Conservation (phyloP, 37 sponge, comb jelly and placozoan species). For the Theonella swinhoei region DNA sequence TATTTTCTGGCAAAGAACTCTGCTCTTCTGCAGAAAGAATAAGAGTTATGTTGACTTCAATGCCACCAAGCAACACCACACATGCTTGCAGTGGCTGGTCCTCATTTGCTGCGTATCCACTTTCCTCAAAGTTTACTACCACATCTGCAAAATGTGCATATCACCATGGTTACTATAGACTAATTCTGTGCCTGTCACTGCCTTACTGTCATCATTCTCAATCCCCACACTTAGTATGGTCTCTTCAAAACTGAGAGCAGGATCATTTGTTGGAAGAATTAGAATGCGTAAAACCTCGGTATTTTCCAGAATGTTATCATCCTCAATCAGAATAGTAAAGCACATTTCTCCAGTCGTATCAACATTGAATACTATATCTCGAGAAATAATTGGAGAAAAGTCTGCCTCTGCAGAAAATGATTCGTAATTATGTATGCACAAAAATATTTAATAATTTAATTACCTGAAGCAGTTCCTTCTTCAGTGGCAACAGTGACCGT, state of each 20-base stretch:
- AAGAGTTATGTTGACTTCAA: not conserved
- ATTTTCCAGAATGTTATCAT: not conserved
- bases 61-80: not conserved
- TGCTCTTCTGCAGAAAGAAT: not conserved
- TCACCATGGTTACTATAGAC: too few relatives aligned
- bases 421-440: too few relatives aligned
- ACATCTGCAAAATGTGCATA: not conserved
- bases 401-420: too few relatives aligned
- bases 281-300: not conserved
- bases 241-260: not conserved
- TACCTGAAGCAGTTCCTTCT: not conserved
- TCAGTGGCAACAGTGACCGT: not conserved
- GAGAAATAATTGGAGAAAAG: too few relatives aligned
- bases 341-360: too few relatives aligned
- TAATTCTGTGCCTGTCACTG: too few relatives aligned
- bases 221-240: not conserved
- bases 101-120: not conserved
- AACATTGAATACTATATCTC: too few relatives aligned
- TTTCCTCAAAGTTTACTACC: not conserved
- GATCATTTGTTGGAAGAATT: not conserved
- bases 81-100: not conserved
- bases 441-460: too few relatives aligned
- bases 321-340: not conserved
- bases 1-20: not conserved
- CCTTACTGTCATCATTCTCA: not conserved